Evolutionary conservation across 2,888 invertebrate species (phyloP).

Genomic region (Gari tellinella): DNA sequence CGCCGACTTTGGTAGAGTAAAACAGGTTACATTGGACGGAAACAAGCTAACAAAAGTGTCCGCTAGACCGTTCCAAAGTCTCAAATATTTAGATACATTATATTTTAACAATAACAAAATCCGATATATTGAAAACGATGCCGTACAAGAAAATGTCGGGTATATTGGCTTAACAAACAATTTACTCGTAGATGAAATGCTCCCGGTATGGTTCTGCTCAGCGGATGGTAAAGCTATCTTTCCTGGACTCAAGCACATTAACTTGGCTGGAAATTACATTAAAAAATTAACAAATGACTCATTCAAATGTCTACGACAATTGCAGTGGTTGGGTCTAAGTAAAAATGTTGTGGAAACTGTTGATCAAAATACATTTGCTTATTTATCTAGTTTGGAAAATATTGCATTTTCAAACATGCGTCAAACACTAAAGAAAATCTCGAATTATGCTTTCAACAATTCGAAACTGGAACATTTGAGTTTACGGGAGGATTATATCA

Average conservation of each 20-base stretch:
- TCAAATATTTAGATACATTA: too few relatives aligned
- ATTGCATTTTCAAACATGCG: neutral
- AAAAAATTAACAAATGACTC: neutral
- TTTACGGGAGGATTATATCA: slow-evolving; percentile 1
- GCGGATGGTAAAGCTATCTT: neutral
- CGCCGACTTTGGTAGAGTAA: neutral
- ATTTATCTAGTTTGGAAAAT: neutral
- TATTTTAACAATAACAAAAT: slow-evolving; percentile 2
- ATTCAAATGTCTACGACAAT: slow-evolving; percentile 5
- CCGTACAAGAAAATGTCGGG: slow-evolving; percentile 2
- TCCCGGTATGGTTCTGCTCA: neutral
- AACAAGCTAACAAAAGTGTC: slow-evolving; percentile 8
- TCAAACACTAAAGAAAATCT: slow-evolving; percentile 7
- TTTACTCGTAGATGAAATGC: neutral
- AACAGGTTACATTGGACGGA: neutral
- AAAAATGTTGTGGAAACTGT: slow-evolving; percentile 5
- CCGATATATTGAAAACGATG: neutral
- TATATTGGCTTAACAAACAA: neutral
- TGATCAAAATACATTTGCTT: neutral
- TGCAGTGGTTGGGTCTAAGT: neutral
- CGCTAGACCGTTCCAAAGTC: too few relatives aligned
- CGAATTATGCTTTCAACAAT: neutral
- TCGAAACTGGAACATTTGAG: slow-evolving; percentile 2
- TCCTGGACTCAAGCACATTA: neutral
- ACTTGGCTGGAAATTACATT: slow-evolving; percentile 10